Evolutionary conservation across 2,797 vertebrate species (phyloP), one percentile per base, ranked within the genome.

Genomic region (Gallinago nigripennis): DNA sequence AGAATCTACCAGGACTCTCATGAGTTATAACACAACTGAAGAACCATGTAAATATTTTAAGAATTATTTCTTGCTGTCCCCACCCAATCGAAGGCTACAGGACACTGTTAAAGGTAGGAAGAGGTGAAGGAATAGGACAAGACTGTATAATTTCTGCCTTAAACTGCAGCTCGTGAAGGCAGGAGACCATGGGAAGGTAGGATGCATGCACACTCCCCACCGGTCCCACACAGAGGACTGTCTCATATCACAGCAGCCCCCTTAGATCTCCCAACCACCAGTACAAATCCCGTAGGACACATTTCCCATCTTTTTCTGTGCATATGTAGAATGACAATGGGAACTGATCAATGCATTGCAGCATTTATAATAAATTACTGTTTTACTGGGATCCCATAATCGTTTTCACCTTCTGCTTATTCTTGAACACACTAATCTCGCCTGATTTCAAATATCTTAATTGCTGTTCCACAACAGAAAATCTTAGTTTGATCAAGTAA

Each of bases 191-290:
- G 28, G 30, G 27, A 63, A 63, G 28, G 24, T 6, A 9, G 3
- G 50, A 76, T 4, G 10, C 20, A 15, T 1, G 20, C 18, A 37
- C 13, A 33, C 5, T 18, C 31, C 41, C 10, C 0, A 0, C 35
- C 7, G 8, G 16, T 11, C 65, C 30, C 39, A 53, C 11, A 14
- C 1, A 31, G 53, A 30, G 48, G 65, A 54, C 25, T 11, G 7
- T 43, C 13, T 77, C 31, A 46, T 46, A 15, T 11, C 27, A 50
- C 2, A 4, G 3, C 2, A 1, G 12, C 6, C 13, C 41, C 8
- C 13, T 63, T 56, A 70, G 14, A 80, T 15, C 17, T 51, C 27
- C 9, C 30, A 20, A 16, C 2, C 8, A 27, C 51, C 33, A 10
- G 6, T 0, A 65, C n/a, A 78, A 78, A 68, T 33, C 16, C 50